Evolutionary conservation across 1,140 invertebrate species (phyloP).

Genomic region (Littorina saxatilis): DNA sequence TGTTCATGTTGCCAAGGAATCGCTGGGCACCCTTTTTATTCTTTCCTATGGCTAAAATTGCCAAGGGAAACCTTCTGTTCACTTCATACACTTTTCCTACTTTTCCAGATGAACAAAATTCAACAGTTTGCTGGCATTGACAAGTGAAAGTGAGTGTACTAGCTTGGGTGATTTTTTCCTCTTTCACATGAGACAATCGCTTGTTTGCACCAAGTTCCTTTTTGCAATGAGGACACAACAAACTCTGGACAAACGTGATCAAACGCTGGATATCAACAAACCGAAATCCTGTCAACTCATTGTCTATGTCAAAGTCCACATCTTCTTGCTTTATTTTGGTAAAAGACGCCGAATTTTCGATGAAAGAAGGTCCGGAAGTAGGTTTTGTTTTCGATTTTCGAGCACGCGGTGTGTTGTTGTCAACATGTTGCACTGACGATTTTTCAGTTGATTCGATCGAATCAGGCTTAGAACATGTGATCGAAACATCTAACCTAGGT

Average conservation of each 20-base stretch:
- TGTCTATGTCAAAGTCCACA: background rate
- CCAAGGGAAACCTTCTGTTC: slow-evolving; percentile 27
- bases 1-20: slow-evolving; percentile 28
- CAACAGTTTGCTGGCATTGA: background rate
- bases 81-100: background rate
- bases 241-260: background rate
- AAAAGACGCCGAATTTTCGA: background rate
- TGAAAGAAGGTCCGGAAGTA: no score
- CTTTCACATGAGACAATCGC: background rate
- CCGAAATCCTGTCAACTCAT: background rate
- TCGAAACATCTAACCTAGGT: background rate
- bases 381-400: background rate
- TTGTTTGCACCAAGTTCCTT: background rate
- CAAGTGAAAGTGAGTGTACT: background rate
- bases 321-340: background rate
- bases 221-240: background rate
- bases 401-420: no score
- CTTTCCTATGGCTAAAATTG: slow-evolving; percentile 26
- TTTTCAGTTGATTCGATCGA: background rate
- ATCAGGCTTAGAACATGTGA: no score
- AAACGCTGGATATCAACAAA: background rate
- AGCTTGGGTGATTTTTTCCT: background rate
- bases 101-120: background rate
- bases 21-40: background rate
- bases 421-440: no score